These are phyloP conservation scores for Orthosia cruda DNA, from an alignment of 2,888 invertebrate genomes.

Conservation along the genomic window DNA sequence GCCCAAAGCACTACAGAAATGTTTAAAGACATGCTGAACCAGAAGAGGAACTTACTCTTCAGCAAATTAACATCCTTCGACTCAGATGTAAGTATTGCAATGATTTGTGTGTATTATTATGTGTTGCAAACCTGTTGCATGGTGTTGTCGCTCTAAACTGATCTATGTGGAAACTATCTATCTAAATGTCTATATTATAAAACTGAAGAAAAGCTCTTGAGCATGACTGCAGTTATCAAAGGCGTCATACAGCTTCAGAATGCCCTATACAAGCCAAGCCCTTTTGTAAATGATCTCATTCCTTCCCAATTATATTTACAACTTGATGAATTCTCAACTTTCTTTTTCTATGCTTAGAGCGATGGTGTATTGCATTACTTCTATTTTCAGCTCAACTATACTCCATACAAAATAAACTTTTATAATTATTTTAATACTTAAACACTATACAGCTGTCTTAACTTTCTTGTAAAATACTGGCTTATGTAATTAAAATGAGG, in stretches of 20 bases:
- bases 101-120: constrained; percentile 16
- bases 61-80: constrained; percentile 97
- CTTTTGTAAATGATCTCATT: constrained; percentile 14
- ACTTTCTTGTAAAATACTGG: constrained; percentile 42
- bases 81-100: constrained; percentile 95
- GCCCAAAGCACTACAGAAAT: constrained; percentile 97
- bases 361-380: constrained; percentile 34
- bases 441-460: constrained; percentile 11
- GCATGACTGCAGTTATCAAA: constrained; percentile 63
- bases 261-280: constrained; percentile 8
- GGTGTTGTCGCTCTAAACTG: constrained; percentile 66
- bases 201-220: constrained; percentile 61
- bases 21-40: constrained; percentile 98
- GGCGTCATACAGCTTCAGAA: constrained; percentile 25
- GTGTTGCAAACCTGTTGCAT: constrained; percentile 80
- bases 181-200: constrained; percentile 48
- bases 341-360: constrained; percentile 28
- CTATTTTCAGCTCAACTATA: constrained; percentile 32
- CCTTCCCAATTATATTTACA: not conserved
- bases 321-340: constrained; percentile 3
- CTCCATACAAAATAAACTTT: constrained; percentile 1
- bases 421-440: constrained; percentile 21
- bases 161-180: constrained; percentile 43
- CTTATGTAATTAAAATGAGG: constrained; percentile 20
- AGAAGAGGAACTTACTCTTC: constrained; percentile 97